Evolutionary conservation across 2,888 invertebrate genomes (phyloP), one percentile per base, ranked within the genome.

Genomic region (Tromatobia lineatoria): DNA sequence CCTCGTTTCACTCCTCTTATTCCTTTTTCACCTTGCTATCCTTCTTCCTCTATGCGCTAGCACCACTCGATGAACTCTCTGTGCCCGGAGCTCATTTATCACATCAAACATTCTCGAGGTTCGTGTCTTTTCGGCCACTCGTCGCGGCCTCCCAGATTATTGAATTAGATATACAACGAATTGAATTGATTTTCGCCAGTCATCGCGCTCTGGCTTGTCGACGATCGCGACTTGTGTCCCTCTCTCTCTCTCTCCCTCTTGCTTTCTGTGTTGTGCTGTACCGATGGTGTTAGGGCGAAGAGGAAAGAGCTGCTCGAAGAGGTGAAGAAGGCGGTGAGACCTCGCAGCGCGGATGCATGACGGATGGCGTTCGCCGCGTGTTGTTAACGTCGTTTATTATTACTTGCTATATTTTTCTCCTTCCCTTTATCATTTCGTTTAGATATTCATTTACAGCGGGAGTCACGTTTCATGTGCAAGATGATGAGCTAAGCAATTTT

Each of bases 121-220:
- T 80, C 85, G 69, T 82, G 78, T 85, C 82, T 85, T 86, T 88
- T 87, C 86, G 73, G 76, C 66, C 79, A 80, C 86, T 84, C 73
- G 80, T 83, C 81, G 59, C 71, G 78, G 80, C 86, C 81, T 70
- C 85, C 83, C 81, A 91, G 92, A 92, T 92, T 90, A 92, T 92
- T 91, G 88, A 91, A 92, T 92, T 91, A 92, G 93, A 93, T 93
- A 92, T 90, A 91, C 91, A 80, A 88, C 80, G 88, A 89, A 88
- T 90, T 90, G 90, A 90, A 91, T 91, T 90, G 88, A 90, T 90
- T 91, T 90, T 88, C 78, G 90, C 90, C 82, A 90, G 91, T 91
- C 91, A 91, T 86, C 88, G 80, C 80, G 86, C 82, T 78, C 82
- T 85, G 85, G 86, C 83, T 85, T 85, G 76, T 80, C 80, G 83